Percentiles rank a stretch among this genome's conserved stretches.
Conservation (phyloP, 1,140 invertebrate genomes). For the Drosophila subpulchrella region DNA sequence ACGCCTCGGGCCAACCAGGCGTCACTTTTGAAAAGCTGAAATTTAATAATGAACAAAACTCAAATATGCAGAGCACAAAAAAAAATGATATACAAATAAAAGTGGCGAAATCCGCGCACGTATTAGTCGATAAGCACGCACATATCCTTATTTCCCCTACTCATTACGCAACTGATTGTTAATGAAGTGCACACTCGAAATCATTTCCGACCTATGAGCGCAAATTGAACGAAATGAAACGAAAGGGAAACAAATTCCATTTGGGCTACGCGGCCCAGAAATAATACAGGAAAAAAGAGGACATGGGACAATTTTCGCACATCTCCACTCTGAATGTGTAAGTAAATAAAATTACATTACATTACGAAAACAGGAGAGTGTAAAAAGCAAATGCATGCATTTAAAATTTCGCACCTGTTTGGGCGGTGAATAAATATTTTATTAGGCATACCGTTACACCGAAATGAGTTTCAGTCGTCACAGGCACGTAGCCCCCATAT, state of each 20-base stretch:
- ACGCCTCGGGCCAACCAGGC: not conserved
- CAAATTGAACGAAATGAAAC: conserved; percentile 50
- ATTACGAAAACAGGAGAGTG: conserved; percentile 50
- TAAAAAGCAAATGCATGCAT: conserved; percentile 58
- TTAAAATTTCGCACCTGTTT: conserved; percentile 69
- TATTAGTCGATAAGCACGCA: conserved; percentile 53
- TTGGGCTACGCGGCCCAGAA: not conserved
- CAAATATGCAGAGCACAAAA: conserved; percentile 16
- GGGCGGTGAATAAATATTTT: conserved; percentile 66
- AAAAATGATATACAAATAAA: conserved; percentile 8
- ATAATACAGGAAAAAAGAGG: conserved; percentile 21
- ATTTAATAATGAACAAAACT: conserved; percentile 36
- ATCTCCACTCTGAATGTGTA: conserved; percentile 44
- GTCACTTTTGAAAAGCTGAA: conserved; percentile 9
- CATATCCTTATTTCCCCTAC: conserved; percentile 12
- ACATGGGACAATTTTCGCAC: conserved; percentile 26
- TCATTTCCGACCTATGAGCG: conserved; percentile 40
- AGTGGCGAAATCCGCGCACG: conserved; percentile 11
- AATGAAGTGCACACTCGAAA: conserved; percentile 43
- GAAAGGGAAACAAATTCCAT: conserved; percentile 30
- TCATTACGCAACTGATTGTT: conserved; percentile 42
- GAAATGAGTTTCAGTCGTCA: conserved; percentile 53
- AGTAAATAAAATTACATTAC: conserved; percentile 64
- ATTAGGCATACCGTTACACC: conserved; percentile 44
- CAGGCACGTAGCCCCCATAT: conserved; percentile 6